phyloP scores from a whole-genome alignment of 2,113 vertebrate genomes.

The Xenopus laevis region DNA sequence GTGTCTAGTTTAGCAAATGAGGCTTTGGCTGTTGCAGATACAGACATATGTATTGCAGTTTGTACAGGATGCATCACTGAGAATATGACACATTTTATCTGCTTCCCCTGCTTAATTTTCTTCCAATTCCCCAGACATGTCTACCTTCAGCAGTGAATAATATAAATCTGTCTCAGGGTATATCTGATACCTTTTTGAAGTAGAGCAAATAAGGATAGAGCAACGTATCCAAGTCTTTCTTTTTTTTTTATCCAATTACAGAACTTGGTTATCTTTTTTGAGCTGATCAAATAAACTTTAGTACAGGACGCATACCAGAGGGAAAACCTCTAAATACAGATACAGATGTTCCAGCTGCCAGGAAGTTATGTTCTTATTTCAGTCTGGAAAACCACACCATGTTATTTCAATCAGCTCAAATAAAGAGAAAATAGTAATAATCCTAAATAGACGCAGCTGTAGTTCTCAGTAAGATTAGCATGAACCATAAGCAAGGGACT shows the following conservation, averaged over 20 bases:
- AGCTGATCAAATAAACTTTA: conserved; percentile 38
- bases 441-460: conserved; percentile 55
- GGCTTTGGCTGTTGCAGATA: too few relatives aligned
- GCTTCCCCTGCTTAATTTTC: conserved; percentile 15
- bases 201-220: conserved; percentile 22
- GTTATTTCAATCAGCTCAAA: conserved; percentile 30
- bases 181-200: neutral
- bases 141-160: conserved; percentile 19
- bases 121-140: conserved; percentile 27
- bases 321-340: conserved; percentile 19
- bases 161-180: conserved; percentile 41
- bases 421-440: conserved; percentile 53
- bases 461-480: conserved; percentile 37
- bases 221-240: conserved; percentile 21
- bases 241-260: neutral
- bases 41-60: neutral
- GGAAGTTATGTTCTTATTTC: conserved; percentile 42
- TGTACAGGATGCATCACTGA: neutral
- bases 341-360: conserved; percentile 33
- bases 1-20: too few relatives aligned
- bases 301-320: conserved; percentile 10
- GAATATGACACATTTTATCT: neutral
- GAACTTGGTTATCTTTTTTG: conserved; percentile 27
- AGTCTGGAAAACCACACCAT: conserved; percentile 32
- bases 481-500: neutral